Percentiles rank a stretch among this genome's conserved stretches.
Conservation (phyloP, 1,140 invertebrate species). For the Drosophila fuyamai region DNA sequence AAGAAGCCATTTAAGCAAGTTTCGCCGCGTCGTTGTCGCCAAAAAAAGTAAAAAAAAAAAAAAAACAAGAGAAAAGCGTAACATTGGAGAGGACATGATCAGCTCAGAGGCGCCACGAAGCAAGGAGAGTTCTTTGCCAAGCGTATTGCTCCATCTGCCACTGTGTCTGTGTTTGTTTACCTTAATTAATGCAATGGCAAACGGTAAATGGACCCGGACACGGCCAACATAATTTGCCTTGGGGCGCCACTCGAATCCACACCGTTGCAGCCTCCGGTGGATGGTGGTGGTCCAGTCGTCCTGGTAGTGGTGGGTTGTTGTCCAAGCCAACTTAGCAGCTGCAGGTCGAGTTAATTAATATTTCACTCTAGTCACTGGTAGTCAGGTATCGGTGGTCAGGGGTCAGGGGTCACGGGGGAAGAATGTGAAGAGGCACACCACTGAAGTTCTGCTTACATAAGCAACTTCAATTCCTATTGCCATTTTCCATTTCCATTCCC, state of each 20-base stretch:
- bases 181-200: conserved; percentile 78
- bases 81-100: conserved; percentile 5
- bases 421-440: not conserved
- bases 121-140: not conserved
- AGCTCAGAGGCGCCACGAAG: not conserved
- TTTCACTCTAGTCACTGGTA: conserved; percentile 44
- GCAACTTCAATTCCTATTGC: conserved; percentile 43
- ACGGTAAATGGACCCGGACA: conserved; percentile 35
- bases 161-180: conserved; percentile 69
- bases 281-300: too few relatives aligned
- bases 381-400: too few relatives aligned
- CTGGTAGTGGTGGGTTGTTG: conserved; percentile 3
- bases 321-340: conserved; percentile 8
- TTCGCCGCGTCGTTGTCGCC: conserved; percentile 15
- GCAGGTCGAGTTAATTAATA: conserved; percentile 71
- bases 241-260: conserved; percentile 7
- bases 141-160: not conserved
- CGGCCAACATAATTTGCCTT: conserved; percentile 46
- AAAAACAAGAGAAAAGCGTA: not conserved
- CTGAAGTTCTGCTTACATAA: conserved; percentile 45
- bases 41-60: not conserved
- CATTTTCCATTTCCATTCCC: conserved; percentile 13
- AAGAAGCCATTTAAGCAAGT: conserved; percentile 33
- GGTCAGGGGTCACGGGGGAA: too few relatives aligned
- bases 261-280: conserved; percentile 25